phyloP scores from a whole-genome alignment of 2,888 invertebrate genomes.

The Corythucha ciliata region DNA sequence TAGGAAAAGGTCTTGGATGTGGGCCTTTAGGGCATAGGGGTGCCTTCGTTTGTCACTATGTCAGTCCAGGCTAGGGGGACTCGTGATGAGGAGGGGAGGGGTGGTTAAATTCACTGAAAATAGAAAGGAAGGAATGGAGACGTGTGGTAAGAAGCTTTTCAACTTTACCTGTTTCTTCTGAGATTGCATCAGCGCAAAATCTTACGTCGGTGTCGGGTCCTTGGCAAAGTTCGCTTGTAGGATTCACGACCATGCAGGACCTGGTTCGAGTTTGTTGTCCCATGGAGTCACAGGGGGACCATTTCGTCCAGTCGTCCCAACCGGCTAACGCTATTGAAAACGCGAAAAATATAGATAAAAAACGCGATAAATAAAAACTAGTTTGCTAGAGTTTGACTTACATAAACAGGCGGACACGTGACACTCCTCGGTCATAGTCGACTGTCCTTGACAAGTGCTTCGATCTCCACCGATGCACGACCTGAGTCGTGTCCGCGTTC shows the following conservation, averaged over 20 bases:
- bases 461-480: slow-evolving; percentile 46
- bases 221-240: slow-evolving; percentile 53
- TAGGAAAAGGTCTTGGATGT: too few species aligned
- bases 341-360: slow-evolving; percentile 8
- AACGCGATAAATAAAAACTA: background rate
- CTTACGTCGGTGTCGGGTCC: slow-evolving; percentile 61
- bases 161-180: slow-evolving; percentile 19
- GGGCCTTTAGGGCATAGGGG: too few species aligned
- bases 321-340: slow-evolving; percentile 51
- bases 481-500: slow-evolving; percentile 57
- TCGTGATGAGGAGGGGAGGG: too few species aligned
- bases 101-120: too few species aligned
- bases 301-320: slow-evolving; percentile 68
- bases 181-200: slow-evolving; percentile 45
- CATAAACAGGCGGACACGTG: slow-evolving; percentile 59
- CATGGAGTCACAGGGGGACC: slow-evolving; percentile 54
- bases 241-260: slow-evolving; percentile 50
- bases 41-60: too few species aligned
- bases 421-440: slow-evolving; percentile 57
- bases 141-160: too few species aligned
- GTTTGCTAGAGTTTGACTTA: too few species aligned
- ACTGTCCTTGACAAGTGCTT: slow-evolving; percentile 52
- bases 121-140: too few species aligned
- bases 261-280: slow-evolving; percentile 61
- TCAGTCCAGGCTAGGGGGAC: too few species aligned